Base-by-base conservation (phyloP, 2,888 invertebrate genomes). In the Homarus gammarus region DNA sequence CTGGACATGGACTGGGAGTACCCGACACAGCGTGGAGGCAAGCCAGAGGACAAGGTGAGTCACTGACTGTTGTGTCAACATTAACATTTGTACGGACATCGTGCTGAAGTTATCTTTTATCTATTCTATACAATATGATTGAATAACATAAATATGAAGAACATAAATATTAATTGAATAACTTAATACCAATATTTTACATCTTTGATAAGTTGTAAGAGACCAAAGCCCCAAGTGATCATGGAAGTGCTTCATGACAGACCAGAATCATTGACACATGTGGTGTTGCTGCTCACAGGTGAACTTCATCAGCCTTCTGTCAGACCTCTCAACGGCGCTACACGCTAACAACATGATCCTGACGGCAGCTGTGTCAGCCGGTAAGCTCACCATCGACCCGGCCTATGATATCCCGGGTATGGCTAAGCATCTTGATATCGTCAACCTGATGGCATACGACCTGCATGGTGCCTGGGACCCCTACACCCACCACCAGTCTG, bases 391-490 rank as follows among this genome's bases (percentile, higher is more conserved):
- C 10, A 93, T 94, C 64, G 94, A 94, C 0, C 92, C 93, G 38
- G 96, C 96, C 0, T 96, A 96, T 92, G 94, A 96, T 93, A 95
- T 96, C 44, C 93, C 95, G 18, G 94, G 95, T 0, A 93, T 95
- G 95, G 33, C 81, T 3, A 49, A 85, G 75, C 73, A 95, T 91
- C 93, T 97, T 38, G 95, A 97, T 92, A 94, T 96, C 40, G 95
- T 97, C 73, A 95, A 96, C 92, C 93, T 97, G 0, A 97, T 97
- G 97, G 93, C 96, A 0, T 97, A 97, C 92, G 97, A 97, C 93
- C 94, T 96, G 92, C 95, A 96, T 92, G 96, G 96, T 0, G 93
- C 95, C 0, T 96, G 96, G 95, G 96, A 96, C 78, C 79, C 93
- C 0, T 94, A 94, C 0, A 95, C 96, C 0, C 96, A 96, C 0